Evolutionary conservation across 2,888 invertebrate genomes (phyloP).

Genomic region (Ecliptopera silaceata): DNA sequence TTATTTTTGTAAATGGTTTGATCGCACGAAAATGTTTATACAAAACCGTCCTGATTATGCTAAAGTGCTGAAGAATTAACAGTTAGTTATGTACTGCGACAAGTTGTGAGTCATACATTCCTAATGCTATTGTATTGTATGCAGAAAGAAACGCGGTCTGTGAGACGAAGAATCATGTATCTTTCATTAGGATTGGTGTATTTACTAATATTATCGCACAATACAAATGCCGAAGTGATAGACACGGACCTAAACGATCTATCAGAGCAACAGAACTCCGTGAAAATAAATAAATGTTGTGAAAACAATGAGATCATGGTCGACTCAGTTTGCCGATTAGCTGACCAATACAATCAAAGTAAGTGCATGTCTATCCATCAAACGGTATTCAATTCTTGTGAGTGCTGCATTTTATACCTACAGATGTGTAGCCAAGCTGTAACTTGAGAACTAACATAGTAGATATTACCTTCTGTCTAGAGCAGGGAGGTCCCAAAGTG

Average conservation of each 20-base stretch:
- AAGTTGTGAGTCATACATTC: slow-evolving; percentile 4
- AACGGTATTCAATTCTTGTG: slow-evolving; percentile 17
- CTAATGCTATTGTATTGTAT: no score
- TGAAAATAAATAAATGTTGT: slow-evolving; percentile 91
- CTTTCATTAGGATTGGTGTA: slow-evolving; percentile 65
- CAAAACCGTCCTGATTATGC: not conserved
- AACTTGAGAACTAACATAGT: slow-evolving; percentile 19
- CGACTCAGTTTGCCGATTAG: slow-evolving; percentile 85
- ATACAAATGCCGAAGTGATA: slow-evolving; percentile 49
- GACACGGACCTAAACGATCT: slow-evolving; percentile 76
- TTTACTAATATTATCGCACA: slow-evolving; percentile 47
- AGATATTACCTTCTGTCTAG: slow-evolving; percentile 16
- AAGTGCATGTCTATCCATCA: slow-evolving; percentile 45
- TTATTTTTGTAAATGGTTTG: no score
- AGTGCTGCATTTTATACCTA: slow-evolving; percentile 3
- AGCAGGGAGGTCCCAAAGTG: no score
- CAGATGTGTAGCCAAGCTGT: slow-evolving; percentile 11
- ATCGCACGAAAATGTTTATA: not conserved
- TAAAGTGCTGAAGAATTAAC: not conserved
- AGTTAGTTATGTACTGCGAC: not conserved
- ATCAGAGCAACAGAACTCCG: slow-evolving; percentile 69
- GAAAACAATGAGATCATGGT: slow-evolving; percentile 87
- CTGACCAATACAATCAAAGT: slow-evolving; percentile 84
- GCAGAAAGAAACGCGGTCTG: not conserved
- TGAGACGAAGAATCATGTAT: slow-evolving; percentile 34